Conservation (phyloP, 2,888 invertebrate genomes). For the Thymelicus sylvestris region DNA sequence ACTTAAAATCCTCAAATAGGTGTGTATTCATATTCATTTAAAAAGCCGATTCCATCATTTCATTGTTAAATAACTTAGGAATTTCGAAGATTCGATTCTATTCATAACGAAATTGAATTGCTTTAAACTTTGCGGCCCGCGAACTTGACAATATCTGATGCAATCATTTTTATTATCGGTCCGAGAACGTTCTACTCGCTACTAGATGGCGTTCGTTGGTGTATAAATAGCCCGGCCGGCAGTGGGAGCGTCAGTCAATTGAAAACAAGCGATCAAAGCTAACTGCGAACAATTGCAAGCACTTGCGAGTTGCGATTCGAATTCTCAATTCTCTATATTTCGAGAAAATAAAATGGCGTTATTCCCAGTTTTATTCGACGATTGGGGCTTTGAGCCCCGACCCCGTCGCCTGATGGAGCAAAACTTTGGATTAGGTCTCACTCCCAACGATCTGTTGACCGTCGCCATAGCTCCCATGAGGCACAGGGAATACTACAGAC, state of each 20-base stretch:
- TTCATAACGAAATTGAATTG: no score
- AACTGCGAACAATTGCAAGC: conserved; percentile 22
- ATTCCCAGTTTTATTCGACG: conserved; percentile 58
- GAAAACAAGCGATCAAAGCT: conserved; percentile 36
- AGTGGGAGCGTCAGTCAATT: conserved; percentile 45
- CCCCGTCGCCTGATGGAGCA: conserved; percentile 70
- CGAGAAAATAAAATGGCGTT: conserved; percentile 56
- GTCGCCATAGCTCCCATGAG: conserved; percentile 58
- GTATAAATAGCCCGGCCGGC: conserved; percentile 50
- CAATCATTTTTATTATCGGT: conserved; percentile 24
- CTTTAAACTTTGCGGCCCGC: conserved; percentile 38
- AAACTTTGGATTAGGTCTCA: conserved; percentile 76
- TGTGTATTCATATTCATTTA: no score
- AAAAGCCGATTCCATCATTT: no score
- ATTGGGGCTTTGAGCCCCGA: conserved; percentile 50
- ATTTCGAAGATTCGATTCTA: no score
- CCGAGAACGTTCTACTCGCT: conserved; percentile 59
- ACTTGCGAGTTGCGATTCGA: conserved; percentile 34
- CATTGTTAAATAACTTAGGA: no score
- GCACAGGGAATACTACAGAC: conserved; percentile 61
- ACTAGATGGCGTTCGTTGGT: conserved; percentile 61
- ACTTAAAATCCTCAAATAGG: no score
- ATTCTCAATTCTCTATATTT: no score
- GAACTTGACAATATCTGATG: conserved; percentile 42
- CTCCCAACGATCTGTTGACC: conserved; percentile 67